phyloP scores from a whole-genome alignment of 2,888 invertebrate species.

The Rhynchonema sp. region DNA sequence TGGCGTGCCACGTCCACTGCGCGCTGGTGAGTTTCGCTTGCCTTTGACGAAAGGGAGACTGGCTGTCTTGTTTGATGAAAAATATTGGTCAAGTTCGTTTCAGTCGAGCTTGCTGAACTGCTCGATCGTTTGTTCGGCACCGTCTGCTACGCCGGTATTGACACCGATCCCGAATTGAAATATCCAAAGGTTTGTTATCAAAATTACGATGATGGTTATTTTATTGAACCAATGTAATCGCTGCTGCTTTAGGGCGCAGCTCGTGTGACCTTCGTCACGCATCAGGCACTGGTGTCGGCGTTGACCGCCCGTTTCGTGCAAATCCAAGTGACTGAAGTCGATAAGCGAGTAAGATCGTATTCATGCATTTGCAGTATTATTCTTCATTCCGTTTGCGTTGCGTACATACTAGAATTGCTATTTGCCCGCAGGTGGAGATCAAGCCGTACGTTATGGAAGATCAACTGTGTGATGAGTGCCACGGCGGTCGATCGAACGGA shows the following conservation, averaged over 20 bases:
- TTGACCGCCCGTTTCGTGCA: conserved; percentile 96
- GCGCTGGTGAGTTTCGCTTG: conserved; percentile 73
- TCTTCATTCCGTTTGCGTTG: neutral
- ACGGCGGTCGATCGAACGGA: conserved; percentile 86
- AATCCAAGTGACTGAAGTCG: conserved; percentile 78
- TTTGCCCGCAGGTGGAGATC: conserved; percentile 48
- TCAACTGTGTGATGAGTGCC: conserved; percentile 99
- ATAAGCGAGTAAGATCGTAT: no score
- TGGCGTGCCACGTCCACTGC: conserved; percentile 82
- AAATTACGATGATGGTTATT: no score
- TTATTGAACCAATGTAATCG: no score
- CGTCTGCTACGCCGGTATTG: conserved; percentile 94
- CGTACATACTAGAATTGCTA: neutral
- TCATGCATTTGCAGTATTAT: no score
- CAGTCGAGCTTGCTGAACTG: conserved; percentile 90
- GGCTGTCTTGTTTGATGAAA: no score
- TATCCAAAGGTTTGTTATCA: conserved; percentile 52
- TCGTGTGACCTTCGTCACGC: conserved; percentile 91
- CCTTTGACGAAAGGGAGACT: no score
- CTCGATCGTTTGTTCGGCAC: conserved; percentile 96
- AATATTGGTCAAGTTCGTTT: conserved; percentile 12
- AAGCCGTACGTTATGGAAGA: conserved; percentile 98
- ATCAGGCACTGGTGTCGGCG: conserved; percentile 95
- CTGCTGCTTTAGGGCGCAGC: conserved; percentile 50
- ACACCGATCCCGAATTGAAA: conserved; percentile 93